A percentile compares a stretch with the other conserved stretches of the same genome.
Evolutionary conservation across 1,140 invertebrate genomes (phyloP).

Genomic region (Rhagoletis pomonella): DNA sequence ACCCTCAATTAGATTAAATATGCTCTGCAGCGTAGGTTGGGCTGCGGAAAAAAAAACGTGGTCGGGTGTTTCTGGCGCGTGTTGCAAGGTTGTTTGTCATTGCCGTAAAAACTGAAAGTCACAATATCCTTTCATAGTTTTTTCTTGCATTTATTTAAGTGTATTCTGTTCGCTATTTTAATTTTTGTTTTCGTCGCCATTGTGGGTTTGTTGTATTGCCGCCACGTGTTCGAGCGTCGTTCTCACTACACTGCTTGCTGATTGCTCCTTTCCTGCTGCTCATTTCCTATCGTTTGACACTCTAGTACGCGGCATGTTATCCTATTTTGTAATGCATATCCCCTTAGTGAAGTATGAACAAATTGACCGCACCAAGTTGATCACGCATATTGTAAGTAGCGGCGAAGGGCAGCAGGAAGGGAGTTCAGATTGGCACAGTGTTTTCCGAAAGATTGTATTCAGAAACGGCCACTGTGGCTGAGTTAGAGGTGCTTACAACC

Average conservation of each 20-base stretch:
- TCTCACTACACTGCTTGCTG: background rate
- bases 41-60: background rate
- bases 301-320: constrained; percentile 2
- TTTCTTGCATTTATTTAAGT: constrained; percentile 27
- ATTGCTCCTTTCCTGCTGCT: constrained; percentile 15
- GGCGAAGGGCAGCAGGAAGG: background rate
- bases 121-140: background rate
- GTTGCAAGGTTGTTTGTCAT: constrained; percentile 22
- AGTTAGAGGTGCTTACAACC: no score
- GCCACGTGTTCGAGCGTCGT: constrained; percentile 47
- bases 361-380: constrained; percentile 37
- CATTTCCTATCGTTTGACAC: background rate
- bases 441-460: background rate
- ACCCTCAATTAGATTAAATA: constrained; percentile 41
- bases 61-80: background rate
- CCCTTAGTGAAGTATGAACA: background rate
- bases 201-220: constrained; percentile 55
- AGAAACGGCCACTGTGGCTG: no score
- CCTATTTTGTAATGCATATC: background rate
- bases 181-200: constrained; percentile 23
- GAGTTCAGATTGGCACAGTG: background rate
- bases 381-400: background rate
- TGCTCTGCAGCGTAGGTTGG: background rate
- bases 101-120: background rate
- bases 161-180: background rate